Conservation (phyloP, 1,140 invertebrate genomes). For the Apis laboriosa region DNA sequence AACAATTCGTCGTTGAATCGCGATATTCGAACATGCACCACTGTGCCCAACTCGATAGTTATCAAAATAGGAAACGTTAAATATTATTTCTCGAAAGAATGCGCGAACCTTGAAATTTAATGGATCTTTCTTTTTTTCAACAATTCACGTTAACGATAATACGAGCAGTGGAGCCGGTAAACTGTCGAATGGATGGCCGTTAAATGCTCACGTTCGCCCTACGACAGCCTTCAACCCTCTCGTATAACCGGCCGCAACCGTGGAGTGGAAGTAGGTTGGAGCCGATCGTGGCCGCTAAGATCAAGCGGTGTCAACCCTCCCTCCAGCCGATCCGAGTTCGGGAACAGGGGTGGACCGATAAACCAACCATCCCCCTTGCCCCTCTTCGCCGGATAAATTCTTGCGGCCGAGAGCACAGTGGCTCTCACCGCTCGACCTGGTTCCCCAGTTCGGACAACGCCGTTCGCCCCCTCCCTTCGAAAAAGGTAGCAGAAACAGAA, state of each 20-base stretch:
- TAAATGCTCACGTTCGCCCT: constrained; percentile 69
- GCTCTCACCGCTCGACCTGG: constrained; percentile 45
- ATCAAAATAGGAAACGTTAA: too few relatives aligned
- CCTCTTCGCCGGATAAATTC: constrained; percentile 51
- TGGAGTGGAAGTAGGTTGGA: constrained; percentile 52
- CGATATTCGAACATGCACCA: too few relatives aligned
- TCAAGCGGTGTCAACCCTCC: constrained; percentile 70
- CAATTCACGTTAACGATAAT: too few relatives aligned
- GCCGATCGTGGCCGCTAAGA: constrained; percentile 66
- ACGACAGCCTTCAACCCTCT: constrained; percentile 63
- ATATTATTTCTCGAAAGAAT: too few relatives aligned
- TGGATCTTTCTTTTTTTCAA: too few relatives aligned
- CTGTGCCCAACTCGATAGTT: too few relatives aligned
- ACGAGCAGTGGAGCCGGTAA: background rate
- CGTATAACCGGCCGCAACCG: constrained; percentile 58
- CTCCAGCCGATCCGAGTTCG: constrained; percentile 56
- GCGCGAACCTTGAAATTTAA: too few relatives aligned
- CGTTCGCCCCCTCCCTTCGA: background rate
- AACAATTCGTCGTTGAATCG: too few relatives aligned
- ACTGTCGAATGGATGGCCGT: constrained; percentile 52
- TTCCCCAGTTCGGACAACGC: constrained; percentile 45
- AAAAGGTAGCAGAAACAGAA: background rate
- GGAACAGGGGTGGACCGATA: constrained; percentile 68
- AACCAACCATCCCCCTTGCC: constrained; percentile 61
- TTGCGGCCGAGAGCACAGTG: too few relatives aligned